A percentile compares a stretch with the other conserved stretches of the same genome.
Conservation (phyloP, 2,888 invertebrate genomes). For the Coleophora flavipennella region DNA sequence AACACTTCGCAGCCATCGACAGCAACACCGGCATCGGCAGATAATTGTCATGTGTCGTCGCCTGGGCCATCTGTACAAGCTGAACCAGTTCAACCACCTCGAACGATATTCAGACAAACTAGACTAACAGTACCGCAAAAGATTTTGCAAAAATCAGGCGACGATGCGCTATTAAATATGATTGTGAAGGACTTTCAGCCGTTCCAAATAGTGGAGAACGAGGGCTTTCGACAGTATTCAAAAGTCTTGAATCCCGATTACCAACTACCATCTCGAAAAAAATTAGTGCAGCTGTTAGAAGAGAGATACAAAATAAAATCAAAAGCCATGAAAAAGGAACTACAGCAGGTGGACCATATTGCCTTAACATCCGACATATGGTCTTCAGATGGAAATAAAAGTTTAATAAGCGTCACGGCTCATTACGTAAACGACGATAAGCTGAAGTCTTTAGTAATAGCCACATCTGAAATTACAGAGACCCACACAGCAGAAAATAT, state of each 20-base stretch:
- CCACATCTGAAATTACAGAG: slow-evolving; percentile 10
- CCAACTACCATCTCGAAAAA: slow-evolving; percentile 8
- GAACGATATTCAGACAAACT: too few species aligned
- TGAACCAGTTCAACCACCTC: too few species aligned
- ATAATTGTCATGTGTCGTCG: too few species aligned
- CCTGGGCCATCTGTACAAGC: too few species aligned
- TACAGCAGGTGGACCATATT: slow-evolving; percentile 9
- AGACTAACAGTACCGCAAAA: too few species aligned
- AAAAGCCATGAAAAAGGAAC: slow-evolving; percentile 10
- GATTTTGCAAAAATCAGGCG: too few species aligned
- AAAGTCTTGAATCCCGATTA: slow-evolving; percentile 11
- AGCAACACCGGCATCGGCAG: too few species aligned
- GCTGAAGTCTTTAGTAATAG: slow-evolving; percentile 10
- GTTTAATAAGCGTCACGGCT: slow-evolving; percentile 11
- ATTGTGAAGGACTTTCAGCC: slow-evolving; percentile 13
- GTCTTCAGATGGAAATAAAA: slow-evolving; percentile 11
- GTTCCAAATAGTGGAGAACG: slow-evolving; percentile 11
- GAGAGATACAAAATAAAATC: slow-evolving; percentile 9
- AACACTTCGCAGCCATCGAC: too few species aligned
- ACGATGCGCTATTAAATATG: slow-evolving; percentile 12
- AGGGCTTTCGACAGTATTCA: slow-evolving; percentile 9
- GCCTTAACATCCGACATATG: slow-evolving; percentile 15
- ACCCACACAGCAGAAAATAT: slow-evolving; percentile 11
- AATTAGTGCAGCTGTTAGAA: slow-evolving; percentile 3
- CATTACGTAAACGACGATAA: slow-evolving; percentile 6